Percentiles rank a stretch among this genome's conserved stretches.
phyloP scores from a whole-genome alignment of 2,888 invertebrate genomes.

The Aquatica leii region DNA sequence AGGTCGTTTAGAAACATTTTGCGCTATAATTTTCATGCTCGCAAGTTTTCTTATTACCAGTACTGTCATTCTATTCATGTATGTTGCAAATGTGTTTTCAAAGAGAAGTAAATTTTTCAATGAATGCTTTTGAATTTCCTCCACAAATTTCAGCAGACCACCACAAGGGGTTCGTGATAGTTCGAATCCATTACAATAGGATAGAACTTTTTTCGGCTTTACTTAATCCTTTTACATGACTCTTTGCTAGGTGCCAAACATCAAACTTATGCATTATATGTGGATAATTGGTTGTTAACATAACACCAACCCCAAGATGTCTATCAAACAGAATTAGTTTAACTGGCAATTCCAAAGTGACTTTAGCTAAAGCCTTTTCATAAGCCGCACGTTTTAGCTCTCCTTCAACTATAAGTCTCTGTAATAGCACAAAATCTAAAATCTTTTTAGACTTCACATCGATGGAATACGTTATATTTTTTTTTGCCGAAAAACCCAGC shows the following conservation, averaged over 20 bases:
- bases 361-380: constrained; percentile 29
- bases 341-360: constrained; percentile 22
- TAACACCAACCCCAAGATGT: constrained; percentile 29
- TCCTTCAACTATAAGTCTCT: constrained; percentile 27
- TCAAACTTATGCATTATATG: constrained; percentile 31
- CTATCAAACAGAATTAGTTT: constrained; percentile 37
- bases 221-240: constrained; percentile 32
- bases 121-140: constrained; percentile 9
- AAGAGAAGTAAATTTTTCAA: constrained; percentile 26
- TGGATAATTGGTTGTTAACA: constrained; percentile 27
- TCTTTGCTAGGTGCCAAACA: constrained; percentile 38
- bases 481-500: constrained; percentile 33
- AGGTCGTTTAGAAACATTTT: not conserved
- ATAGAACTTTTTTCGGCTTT: constrained; percentile 23
- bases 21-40: constrained; percentile 5
- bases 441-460: constrained; percentile 29
- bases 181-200: constrained; percentile 30
- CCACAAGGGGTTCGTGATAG: constrained; percentile 29
- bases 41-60: constrained; percentile 19
- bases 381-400: constrained; percentile 35
- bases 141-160: constrained; percentile 24
- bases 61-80: constrained; percentile 27
- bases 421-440: constrained; percentile 33
- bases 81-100: constrained; percentile 27
- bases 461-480: constrained; percentile 33